Conservation (phyloP, 2,888 invertebrate genomes). For the Tipula vernalis region DNA sequence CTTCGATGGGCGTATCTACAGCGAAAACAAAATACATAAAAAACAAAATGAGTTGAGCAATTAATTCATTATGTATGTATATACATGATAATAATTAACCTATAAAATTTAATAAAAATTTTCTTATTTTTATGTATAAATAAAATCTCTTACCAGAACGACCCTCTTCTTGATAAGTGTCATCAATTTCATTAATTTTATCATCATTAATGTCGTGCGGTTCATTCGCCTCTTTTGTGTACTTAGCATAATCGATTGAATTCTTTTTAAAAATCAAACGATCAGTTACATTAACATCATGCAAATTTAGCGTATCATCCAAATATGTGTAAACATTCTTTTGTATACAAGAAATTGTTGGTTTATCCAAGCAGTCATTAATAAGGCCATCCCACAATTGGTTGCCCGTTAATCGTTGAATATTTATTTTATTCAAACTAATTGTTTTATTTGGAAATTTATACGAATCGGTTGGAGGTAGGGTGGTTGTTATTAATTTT, state of each 20-base stretch:
- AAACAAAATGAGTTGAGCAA: background rate
- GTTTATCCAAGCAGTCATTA: conserved; percentile 51
- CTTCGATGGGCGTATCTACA: conserved; percentile 54
- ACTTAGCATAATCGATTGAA: conserved; percentile 44
- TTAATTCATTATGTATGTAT: background rate
- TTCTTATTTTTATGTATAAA: too few species aligned
- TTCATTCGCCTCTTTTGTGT: conserved; percentile 40
- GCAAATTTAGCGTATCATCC: conserved; percentile 48
- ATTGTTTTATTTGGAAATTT: background rate
- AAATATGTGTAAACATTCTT: conserved; percentile 64
- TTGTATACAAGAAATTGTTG: conserved; percentile 61
- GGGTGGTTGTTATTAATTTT: background rate
- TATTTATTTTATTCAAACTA: background rate
- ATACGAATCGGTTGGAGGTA: background rate
- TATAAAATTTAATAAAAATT: background rate
- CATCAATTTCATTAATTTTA: conserved; percentile 23
- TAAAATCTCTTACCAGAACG: conserved; percentile 21
- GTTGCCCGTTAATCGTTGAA: conserved; percentile 41
- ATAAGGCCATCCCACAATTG: conserved; percentile 61
- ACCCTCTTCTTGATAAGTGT: conserved; percentile 17
- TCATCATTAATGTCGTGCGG: conserved; percentile 21
- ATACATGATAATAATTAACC: background rate
- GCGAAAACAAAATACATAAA: background rate
- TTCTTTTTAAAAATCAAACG: conserved; percentile 52
- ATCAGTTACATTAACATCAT: conserved; percentile 53